Evolutionary conservation across 2,113 vertebrate genomes (phyloP), one percentile per base, ranked within the genome.

Genomic region (Pangasianodon gigas): DNA sequence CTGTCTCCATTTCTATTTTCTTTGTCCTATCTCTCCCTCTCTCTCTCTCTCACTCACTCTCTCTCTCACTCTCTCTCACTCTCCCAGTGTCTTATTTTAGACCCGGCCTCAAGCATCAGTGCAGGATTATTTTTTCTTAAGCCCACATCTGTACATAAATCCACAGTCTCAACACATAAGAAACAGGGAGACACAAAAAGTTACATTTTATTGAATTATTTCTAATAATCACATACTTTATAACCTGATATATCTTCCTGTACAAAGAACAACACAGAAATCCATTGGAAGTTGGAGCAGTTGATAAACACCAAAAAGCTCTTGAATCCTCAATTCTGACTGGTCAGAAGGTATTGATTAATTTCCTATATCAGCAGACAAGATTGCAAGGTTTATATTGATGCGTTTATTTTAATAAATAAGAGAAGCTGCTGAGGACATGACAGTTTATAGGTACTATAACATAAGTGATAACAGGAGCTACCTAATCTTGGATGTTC

Each of bases 121-220:
- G 4, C 88, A 48, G 44, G 58, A 65, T 62, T 84, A 84, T 60
- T 52, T 52, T 32, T 85, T 89, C 52, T 84, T 74, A 75, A 51
- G 69, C 54, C 41, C 41, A 89, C 67, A 84, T 75, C 65, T 60
- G 88, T 75, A 62, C 67, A 89, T 41, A 90, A 71, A 54, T 51
- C 67, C 88, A 51, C n/a, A 69, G 69, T 79, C 24, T 52, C 82
- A 60, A 21, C 6, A 41, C 58, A 60, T 21, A 29, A 87, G 54
- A 41, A 29, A n/a, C 46, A 32, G 24, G n/a, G 44, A 67, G 60
- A 48, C 10, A 18, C 56, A 52, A 71, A 37, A 44, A 52, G 41
- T 44, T 8, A 7, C 21, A 51, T 79, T 79, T 29, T 51, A 44
- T 26, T 77, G 21, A 26, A 77, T 44, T 46, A 11, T 46, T 77